Evolutionary conservation across 30 jellyfish, hydroid and myxozoan genomes (phyloP), one percentile per base, ranked within the genome.

Genomic region (Turritopsis rubra): DNA sequence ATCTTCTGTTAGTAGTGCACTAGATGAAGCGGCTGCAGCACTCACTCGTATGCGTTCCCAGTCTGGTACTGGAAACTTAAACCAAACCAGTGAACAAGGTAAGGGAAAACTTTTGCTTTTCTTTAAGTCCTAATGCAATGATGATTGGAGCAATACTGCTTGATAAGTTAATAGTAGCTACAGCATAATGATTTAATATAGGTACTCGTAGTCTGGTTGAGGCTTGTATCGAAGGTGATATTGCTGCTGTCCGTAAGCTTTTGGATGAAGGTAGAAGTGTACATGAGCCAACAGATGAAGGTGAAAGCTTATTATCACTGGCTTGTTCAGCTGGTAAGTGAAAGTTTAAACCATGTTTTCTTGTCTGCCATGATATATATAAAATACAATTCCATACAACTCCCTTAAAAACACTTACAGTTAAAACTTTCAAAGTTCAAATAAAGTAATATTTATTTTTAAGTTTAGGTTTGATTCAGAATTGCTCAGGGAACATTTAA

Each of bases 11-110:
- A 93, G 99, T 91, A 93, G 99, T 89, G 99, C 99, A 8, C 71
- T 93, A 73, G 99, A 93, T 83, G 99, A 93, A 53, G 99, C 99
- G 16, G 99, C 99, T 29, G 99, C 99, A 13, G 99, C 99, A 53
- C 87, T 93, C 28, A 93, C 99, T 22, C 83, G 99, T 22, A 88
- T 88, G 97, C 70, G 96, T 85, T 87, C 99, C 79, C 99, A 93
- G 52, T 87, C 97, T 54, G 99, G 99, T 1, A 92, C 79, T 54
- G 77, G 90, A 72, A 75, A 89, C 16, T 77, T 92, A 4, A 88
- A 82, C 73, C 97, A 93, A 72, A 86, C 83, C 65, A 90, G 88
- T 81, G 99, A 89, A 54, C 99, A 93, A 89, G 99, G 99, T 93
- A 71, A 29, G 75, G 60, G 60, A 41, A 3, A 41, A 13, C 83